Evolutionary conservation across 2,888 invertebrate genomes (phyloP).

Genomic region (Zonitis immaculata): DNA sequence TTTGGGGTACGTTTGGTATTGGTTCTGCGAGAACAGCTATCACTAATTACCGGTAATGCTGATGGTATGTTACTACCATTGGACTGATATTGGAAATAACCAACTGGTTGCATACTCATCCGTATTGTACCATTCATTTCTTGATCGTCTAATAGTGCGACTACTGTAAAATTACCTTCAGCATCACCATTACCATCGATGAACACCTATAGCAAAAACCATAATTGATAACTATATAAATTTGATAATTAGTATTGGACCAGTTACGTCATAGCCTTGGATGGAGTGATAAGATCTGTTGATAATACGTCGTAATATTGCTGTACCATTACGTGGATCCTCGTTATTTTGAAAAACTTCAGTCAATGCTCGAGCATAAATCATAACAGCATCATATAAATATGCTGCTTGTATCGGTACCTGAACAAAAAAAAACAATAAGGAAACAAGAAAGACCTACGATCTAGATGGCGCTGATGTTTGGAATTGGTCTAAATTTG

Average conservation of each 20-base stretch:
- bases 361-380: conserved; percentile 79
- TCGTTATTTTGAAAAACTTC: conserved; percentile 64
- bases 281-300: conserved; percentile 72
- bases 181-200: conserved; percentile 88
- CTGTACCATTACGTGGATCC: conserved; percentile 69
- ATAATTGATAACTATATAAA: too few species aligned
- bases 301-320: conserved; percentile 70
- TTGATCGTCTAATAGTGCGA: conserved; percentile 65
- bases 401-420: conserved; percentile 80
- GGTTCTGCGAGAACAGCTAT: too few species aligned
- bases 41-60: conserved; percentile 59
- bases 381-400: conserved; percentile 80
- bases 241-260: too few species aligned
- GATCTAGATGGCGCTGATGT: too few species aligned
- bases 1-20: too few species aligned
- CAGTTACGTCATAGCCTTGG: conserved; percentile 75
- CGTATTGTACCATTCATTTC: conserved; percentile 53
- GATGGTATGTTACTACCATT: conserved; percentile 51
- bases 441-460: too few species aligned
- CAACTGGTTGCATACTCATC: conserved; percentile 73
- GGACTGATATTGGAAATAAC: conserved; percentile 65
- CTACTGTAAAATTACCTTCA: conserved; percentile 86
- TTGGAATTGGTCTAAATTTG: too few species aligned
- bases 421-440: conserved; percentile 51
- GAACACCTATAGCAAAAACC: too few species aligned